Evolutionary conservation across 2,888 invertebrate species (phyloP), one percentile per base, ranked within the genome.

Genomic region (Stegana nigrithorax): DNA sequence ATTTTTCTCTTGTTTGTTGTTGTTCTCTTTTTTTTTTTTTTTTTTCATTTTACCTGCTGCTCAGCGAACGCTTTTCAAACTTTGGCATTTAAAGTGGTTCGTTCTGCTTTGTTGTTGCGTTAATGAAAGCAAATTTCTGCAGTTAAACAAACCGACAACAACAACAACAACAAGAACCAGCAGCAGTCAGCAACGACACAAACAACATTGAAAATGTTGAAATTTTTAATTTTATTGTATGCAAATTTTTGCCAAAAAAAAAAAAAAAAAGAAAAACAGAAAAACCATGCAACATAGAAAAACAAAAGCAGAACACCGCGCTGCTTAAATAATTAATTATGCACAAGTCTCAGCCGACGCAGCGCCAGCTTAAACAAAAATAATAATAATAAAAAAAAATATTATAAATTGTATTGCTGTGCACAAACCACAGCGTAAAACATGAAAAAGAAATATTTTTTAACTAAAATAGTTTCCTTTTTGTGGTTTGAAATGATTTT

Each of bases 41-140:
- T n/a, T n/a, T n/a, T n/a, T n/a, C n/a, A 32, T n/a, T 32, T 32
- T n/a, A 44, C 14, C 14, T 44, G 14, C 14, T 44, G 44, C 44
- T 44, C 5, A 44, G 19, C n/a, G 19, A 19, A n/a, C n/a, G n/a
- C n/a, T n/a, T n/a, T n/a, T n/a, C n/a, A n/a, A n/a, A n/a, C n/a
- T n/a, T n/a, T n/a, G n/a, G n/a, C n/a, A n/a, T n/a, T 44, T n/a
- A 44, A 44, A 19, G 19, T 32, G 10, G 42, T 17, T 42, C 21
- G 21, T 23, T 69, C 73, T 72, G 80, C 78, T 80, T 73, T 69
- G 73, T 60, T 66, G 72, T 67, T 64, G 73, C 76, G 73, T n/a
- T n/a, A n/a, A 78, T 71, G 78, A 80, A 78, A 77, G 77, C n/a
- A n/a, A n/a, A n/a, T n/a, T 77, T 78, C 66, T 66, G 57, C 59